Evolutionary conservation across 2,797 vertebrate genomes (phyloP).

Genomic region (Chloroceryle amazona): DNA sequence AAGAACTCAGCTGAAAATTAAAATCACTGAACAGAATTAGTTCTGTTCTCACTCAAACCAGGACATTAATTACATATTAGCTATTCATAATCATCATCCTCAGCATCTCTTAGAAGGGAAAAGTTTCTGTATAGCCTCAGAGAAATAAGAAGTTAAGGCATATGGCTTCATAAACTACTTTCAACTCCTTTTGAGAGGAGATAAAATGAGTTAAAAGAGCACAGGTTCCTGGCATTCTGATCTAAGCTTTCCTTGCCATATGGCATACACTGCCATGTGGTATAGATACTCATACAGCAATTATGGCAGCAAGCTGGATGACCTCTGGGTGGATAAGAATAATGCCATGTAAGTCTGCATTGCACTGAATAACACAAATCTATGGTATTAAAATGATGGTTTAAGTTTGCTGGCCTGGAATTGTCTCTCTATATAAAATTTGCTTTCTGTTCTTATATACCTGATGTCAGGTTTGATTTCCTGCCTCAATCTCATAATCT

Average conservation of each 20-base stretch:
- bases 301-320: neutral
- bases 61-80: neutral
- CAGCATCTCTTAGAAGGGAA: neutral
- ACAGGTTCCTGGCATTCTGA: neutral
- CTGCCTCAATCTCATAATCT: constrained; percentile 23
- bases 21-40: too few species aligned
- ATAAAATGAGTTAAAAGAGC: neutral
- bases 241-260: neutral
- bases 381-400: neutral
- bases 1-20: too few species aligned
- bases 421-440: neutral
- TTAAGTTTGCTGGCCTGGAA: neutral
- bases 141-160: neutral
- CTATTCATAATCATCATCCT: neutral
- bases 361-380: neutral
- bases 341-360: neutral
- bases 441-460: neutral
- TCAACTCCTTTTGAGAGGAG: neutral
- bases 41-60: too few species aligned
- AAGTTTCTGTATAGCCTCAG: neutral
- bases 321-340: neutral
- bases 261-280: neutral
- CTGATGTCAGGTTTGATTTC: constrained; percentile 40
- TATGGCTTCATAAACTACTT: neutral
- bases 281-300: neutral